Evolutionary conservation across 2,888 invertebrate species (phyloP).

Genomic region (Apantesis nais): DNA sequence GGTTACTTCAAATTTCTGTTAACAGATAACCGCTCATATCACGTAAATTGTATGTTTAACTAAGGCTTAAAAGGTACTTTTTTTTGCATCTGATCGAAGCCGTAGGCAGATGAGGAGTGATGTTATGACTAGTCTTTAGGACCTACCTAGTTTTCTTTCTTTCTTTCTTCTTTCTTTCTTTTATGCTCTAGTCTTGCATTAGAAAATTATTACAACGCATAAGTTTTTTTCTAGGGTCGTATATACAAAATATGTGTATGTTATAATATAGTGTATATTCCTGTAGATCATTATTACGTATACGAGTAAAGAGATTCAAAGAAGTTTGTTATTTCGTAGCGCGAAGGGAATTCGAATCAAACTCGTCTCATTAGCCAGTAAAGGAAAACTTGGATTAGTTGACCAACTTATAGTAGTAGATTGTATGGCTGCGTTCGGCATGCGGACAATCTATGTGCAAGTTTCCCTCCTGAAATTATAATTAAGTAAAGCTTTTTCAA

Average conservation of each 20-base stretch:
- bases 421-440: conserved; percentile 60
- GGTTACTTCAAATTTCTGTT: too few species aligned
- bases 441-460: conserved; percentile 51
- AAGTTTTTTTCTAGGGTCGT: not conserved
- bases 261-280: conserved; percentile 14
- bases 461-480: conserved; percentile 50
- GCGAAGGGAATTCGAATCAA: conserved; percentile 78
- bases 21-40: too few species aligned
- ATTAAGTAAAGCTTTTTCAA: conserved; percentile 38
- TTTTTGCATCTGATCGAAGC: too few species aligned
- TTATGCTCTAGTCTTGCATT: too few species aligned
- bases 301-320: conserved; percentile 49
- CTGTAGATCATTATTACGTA: conserved; percentile 30
- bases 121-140: too few species aligned
- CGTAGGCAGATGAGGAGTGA: too few species aligned
- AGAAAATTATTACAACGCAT: too few species aligned
- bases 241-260: not conserved
- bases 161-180: too few species aligned
- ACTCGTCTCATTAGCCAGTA: conserved; percentile 83
- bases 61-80: too few species aligned
- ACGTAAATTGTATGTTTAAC: too few species aligned
- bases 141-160: too few species aligned
- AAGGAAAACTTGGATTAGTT: conserved; percentile 85
- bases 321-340: conserved; percentile 61
- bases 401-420: conserved; percentile 74